These are phyloP conservation scores for Bugulina stolonifera DNA, from an alignment of 2,888 invertebrate species.

Conservation along the genomic window DNA sequence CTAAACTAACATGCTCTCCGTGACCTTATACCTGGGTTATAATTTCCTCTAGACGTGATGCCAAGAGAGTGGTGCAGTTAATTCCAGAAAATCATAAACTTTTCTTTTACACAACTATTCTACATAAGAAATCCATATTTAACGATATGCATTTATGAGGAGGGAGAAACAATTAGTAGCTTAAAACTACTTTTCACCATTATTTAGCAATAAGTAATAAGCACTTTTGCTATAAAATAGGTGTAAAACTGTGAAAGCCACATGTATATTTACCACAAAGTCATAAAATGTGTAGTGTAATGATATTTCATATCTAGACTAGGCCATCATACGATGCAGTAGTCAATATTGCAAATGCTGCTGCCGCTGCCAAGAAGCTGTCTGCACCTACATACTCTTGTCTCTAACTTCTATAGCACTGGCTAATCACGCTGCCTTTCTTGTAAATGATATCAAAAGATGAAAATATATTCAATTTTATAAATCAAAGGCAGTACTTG, in stretches of 20 bases:
- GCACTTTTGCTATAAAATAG: neutral
- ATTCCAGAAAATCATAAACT: no score
- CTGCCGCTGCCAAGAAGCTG: slow-evolving; percentile 1
- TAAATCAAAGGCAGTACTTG: slow-evolving; percentile 20
- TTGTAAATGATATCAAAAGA: slow-evolving; percentile 22
- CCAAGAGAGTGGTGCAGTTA: neutral
- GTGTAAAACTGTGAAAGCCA: slow-evolving; percentile 24
- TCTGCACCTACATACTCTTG: slow-evolving; percentile 3
- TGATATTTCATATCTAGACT: slow-evolving; percentile 22
- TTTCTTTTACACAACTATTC: neutral
- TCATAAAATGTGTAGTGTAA: neutral
- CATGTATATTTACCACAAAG: slow-evolving; percentile 23
- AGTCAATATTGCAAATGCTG: neutral
- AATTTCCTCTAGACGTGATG: no score
- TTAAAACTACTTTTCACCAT: neutral
- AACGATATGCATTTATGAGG: neutral
- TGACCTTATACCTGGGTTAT: no score
- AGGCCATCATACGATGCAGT: neutral
- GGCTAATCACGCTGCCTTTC: slow-evolving; percentile 1
- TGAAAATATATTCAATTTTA: slow-evolving; percentile 16
- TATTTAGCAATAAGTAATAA: neutral
- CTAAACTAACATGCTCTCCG: no score
- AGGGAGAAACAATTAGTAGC: slow-evolving; percentile 15
- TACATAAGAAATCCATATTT: neutral
- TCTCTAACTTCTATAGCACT: neutral